Base-by-base conservation (phyloP, 1,140 invertebrate species). In the Danaus plexippus region DNA sequence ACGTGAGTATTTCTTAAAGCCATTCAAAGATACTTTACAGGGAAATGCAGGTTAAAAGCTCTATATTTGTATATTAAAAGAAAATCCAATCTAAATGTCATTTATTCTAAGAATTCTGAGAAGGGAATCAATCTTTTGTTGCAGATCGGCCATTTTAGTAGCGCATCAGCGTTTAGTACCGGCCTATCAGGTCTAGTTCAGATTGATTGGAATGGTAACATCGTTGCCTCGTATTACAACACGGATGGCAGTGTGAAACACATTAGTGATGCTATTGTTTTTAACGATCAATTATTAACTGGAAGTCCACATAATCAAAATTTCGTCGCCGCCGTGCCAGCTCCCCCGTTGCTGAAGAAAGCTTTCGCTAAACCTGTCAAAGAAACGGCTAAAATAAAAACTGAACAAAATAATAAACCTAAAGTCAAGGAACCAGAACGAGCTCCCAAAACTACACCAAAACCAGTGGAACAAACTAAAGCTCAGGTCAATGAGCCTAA, bases 301-400 rank as follows among this genome's bases (percentile, higher is more conserved):
- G 89, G 95, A 11, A 92, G 91, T n/a, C 93, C 93, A 9, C 90
- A 89, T 60, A 13, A 18, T 11, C 90, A 91, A 69, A 77, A 91
- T 15, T 93, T 89, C 67, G 76, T 96, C 46, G 91, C 87, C 5
- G 88, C 90, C 64, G 87, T 89, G 75, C 88, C 53, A 73, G 90
- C 67, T 68, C 87, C 67, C 75, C 90, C 43, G 83, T 89, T 59
- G 53, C 62, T 77, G 48, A 89, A 70, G 84, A 90, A 62, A 83
- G 88, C 66, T 61, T 90, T 75, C 92, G 48, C 59, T 45, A 59
- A 62, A 54, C 41, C 53, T 12, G n/a, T 52, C 6, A 45, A 52
- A 45, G 59, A 64, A 43, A 49, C 48, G 54, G 18, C 47, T 3
- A 65, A 65, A 52, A 85, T 46, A 47, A 50, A 59, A 43, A 46